These are phyloP conservation scores for Caenorhabditis virilis DNA, from an alignment of 2,888 invertebrate genomes.

Conservation along the genomic window DNA sequence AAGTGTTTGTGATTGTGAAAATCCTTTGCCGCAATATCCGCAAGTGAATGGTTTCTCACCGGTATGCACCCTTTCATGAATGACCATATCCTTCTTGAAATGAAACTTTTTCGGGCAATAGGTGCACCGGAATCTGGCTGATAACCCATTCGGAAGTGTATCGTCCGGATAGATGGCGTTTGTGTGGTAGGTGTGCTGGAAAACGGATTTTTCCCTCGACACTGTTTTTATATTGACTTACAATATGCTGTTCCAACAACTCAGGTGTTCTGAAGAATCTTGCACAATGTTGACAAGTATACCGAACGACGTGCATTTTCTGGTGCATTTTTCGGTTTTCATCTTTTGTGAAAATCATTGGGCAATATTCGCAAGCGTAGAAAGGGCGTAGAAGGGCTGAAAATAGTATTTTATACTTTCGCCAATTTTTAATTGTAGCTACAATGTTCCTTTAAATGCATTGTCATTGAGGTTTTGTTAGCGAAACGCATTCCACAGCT, in stretches of 20 bases:
- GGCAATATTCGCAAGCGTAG: slow-evolving; percentile 24
- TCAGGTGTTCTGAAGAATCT: slow-evolving; percentile 26
- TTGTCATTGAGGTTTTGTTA: slow-evolving; percentile 32
- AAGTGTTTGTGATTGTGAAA: slow-evolving; percentile 52
- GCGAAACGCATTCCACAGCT: slow-evolving; percentile 37
- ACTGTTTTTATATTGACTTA: slow-evolving; percentile 1
- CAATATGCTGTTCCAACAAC: slow-evolving; percentile 22
- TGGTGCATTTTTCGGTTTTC: slow-evolving; percentile 18
- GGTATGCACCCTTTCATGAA: slow-evolving; percentile 56
- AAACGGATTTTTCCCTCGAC: slow-evolving; percentile 3
- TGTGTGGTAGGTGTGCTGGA: background rate
- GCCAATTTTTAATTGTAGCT: background rate
- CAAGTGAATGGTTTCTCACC: slow-evolving; percentile 61
- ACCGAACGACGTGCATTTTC: slow-evolving; percentile 17
- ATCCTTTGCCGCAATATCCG: slow-evolving; percentile 54
- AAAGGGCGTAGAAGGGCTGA: slow-evolving; percentile 13
- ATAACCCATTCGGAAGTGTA: slow-evolving; percentile 13
- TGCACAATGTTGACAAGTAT: slow-evolving; percentile 15
- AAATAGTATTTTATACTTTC: background rate
- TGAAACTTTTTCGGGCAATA: slow-evolving; percentile 55
- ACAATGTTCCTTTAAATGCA: slow-evolving; percentile 33
- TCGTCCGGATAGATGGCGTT: background rate
- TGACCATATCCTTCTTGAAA: slow-evolving; percentile 51
- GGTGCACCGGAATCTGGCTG: slow-evolving; percentile 44
- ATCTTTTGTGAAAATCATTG: slow-evolving; percentile 14